These are phyloP conservation scores for Thamnophis sirtalis DNA, from an alignment of 2,113 vertebrate species.

Conservation along the genomic window DNA sequence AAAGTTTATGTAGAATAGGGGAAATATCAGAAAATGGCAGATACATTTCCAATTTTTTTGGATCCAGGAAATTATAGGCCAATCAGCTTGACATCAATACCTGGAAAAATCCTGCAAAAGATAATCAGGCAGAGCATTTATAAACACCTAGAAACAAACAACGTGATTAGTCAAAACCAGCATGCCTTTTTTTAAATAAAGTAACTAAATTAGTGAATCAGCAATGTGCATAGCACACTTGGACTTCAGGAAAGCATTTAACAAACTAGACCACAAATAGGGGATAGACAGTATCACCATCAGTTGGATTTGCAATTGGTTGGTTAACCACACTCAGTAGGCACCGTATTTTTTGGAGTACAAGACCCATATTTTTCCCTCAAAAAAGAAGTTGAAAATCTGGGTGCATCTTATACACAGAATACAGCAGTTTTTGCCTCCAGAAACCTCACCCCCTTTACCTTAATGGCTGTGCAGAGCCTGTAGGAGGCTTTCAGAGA, in stretches of 20 bases:
- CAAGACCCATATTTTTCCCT: too few species aligned
- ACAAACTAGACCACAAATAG: background rate
- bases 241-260: background rate
- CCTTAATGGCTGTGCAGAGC: too few species aligned
- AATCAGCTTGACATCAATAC: background rate
- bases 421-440: too few species aligned
- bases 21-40: background rate
- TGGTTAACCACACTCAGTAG: background rate
- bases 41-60: background rate
- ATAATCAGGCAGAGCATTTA: background rate
- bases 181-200: background rate
- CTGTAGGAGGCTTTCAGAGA: too few species aligned
- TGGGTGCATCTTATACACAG: too few species aligned
- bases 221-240: background rate
- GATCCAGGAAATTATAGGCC: background rate
- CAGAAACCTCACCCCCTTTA: too few species aligned
- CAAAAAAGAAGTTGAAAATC: too few species aligned
- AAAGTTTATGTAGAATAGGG: background rate
- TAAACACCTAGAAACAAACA: background rate
- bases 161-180: background rate
- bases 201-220: background rate
- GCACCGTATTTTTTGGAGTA: too few species aligned
- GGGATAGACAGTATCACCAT: background rate
- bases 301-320: background rate
- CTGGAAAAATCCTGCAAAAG: background rate